phyloP scores from a whole-genome alignment of 2,888 invertebrate species.

The Drosophila acutilabella region DNA sequence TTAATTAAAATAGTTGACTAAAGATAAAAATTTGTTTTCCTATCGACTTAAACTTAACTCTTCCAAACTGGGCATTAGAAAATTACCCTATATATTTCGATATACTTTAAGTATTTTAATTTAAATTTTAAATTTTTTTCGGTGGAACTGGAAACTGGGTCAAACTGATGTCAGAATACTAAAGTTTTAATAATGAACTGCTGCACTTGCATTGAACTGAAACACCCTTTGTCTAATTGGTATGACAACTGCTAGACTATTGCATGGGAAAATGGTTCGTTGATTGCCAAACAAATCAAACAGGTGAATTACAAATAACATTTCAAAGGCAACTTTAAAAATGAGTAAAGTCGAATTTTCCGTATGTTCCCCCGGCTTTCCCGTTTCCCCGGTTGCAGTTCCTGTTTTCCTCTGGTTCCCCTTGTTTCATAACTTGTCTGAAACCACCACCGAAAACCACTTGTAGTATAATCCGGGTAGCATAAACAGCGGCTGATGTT shows the following conservation, averaged over 20 bases:
- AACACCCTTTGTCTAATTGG: neutral
- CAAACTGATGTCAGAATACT: no score
- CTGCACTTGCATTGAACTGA: neutral
- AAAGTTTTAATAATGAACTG: no score
- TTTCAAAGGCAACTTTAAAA: neutral
- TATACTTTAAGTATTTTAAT: no score
- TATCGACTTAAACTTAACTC: no score
- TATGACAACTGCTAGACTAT: neutral
- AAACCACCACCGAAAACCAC: constrained; percentile 11
- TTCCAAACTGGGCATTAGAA: no score
- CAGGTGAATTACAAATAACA: neutral
- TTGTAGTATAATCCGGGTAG: neutral
- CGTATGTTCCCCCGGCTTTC: neutral
- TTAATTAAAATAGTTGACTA: no score
- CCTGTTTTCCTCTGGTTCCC: neutral
- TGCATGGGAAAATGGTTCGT: neutral
- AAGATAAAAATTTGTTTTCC: no score
- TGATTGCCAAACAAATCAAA: neutral
- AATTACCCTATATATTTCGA: no score
- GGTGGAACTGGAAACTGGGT: no score
- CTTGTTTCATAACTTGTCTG: no score
- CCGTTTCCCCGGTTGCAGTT: neutral
- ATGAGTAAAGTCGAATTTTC: neutral
- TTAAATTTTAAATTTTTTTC: no score
- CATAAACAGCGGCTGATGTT: neutral